Conservation (phyloP, 2,888 invertebrate species). For the Drosophila gaucha region DNA sequence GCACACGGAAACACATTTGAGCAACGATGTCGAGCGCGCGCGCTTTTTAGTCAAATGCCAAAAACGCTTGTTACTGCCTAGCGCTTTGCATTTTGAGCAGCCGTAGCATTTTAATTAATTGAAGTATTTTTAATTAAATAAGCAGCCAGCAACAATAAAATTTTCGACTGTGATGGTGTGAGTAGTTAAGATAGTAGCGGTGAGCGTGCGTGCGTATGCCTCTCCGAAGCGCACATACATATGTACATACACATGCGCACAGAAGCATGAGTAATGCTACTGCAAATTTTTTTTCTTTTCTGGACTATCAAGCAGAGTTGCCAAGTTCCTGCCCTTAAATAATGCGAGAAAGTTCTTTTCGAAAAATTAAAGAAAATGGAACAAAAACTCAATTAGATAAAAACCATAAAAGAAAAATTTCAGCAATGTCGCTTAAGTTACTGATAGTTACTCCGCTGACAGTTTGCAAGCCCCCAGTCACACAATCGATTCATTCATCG, state of each 20-base stretch:
- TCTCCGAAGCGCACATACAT: slow-evolving; percentile 35
- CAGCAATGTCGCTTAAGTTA: not conserved
- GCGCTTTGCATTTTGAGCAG: slow-evolving; percentile 47
- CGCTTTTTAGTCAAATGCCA: slow-evolving; percentile 62
- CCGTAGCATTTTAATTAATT: slow-evolving; percentile 71
- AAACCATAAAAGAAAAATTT: slow-evolving; percentile 14
- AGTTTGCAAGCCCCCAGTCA: slow-evolving; percentile 34
- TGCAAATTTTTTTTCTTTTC: slow-evolving; percentile 46
- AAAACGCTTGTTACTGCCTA: slow-evolving; percentile 33
- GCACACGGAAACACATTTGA: slow-evolving; percentile 47
- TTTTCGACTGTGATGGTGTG: slow-evolving; percentile 42
- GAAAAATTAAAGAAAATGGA: not conserved
- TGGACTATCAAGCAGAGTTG: slow-evolving; percentile 64
- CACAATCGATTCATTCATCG: slow-evolving; percentile 85
- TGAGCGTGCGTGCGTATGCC: slow-evolving; percentile 54
- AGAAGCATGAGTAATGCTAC: slow-evolving; percentile 69
- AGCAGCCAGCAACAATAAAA: slow-evolving; percentile 60
- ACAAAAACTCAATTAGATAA: slow-evolving; percentile 33
- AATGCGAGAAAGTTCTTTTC: slow-evolving; percentile 17
- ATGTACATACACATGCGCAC: slow-evolving; percentile 60
- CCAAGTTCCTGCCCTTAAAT: slow-evolving; percentile 43
- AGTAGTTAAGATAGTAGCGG: slow-evolving; percentile 46
- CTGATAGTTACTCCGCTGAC: slow-evolving; percentile 1
- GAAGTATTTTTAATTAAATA: slow-evolving; percentile 79
- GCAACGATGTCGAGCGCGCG: slow-evolving; percentile 51